Evolutionary conservation across 2,113 vertebrate species (phyloP), one percentile per base, ranked within the genome.

Genomic region (Oophaga pumilio): DNA sequence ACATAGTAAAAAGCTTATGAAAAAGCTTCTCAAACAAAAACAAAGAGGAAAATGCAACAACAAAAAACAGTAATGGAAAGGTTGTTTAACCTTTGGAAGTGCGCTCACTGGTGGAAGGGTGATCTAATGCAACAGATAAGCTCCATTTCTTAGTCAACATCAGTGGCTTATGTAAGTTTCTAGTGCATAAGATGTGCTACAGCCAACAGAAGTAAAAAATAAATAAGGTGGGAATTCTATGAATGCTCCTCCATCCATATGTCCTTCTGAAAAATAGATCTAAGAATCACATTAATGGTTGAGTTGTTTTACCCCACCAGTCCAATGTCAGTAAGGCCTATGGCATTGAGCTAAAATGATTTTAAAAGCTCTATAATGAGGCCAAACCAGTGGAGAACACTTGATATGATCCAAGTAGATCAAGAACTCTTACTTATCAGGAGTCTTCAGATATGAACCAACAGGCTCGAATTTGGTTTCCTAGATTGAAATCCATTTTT

Each of bases 401-500:
- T 92, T 91, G 89, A 87, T 90, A 90, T 88, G 90, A 92, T 93
- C 90, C 69, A 64, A 71, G 33, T 60, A 71, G 62, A 57, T 68
- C 52, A 69, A 82, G 53, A 64, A 82, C 28, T 76, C 13, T 88
- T 88, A 43, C 53, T 76, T 13, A 91, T 92, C 86, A 93, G 90
- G 92, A 94, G 93, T 94, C 94, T 92, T 95, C 91, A 92, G 93
- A 94, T 90, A 92, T 91, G 93, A 93, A 93, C 91, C 92, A 91
- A 94, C 92, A 94, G 89, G 93, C 94, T 94, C 92, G 92, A 94
- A 92, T 96, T 96, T 96, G 95, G 95, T 95, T 95, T 94, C 94
- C 94, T 96, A 96, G 94, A 94, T 95, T 93, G 94, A 90, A 92
- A 90, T 90, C 94, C 89, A 91, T 84, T 92, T 93, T 91, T 81